phyloP scores from a whole-genome alignment of 2,797 vertebrate species.

The Dendrocincla fuliginosa region DNA sequence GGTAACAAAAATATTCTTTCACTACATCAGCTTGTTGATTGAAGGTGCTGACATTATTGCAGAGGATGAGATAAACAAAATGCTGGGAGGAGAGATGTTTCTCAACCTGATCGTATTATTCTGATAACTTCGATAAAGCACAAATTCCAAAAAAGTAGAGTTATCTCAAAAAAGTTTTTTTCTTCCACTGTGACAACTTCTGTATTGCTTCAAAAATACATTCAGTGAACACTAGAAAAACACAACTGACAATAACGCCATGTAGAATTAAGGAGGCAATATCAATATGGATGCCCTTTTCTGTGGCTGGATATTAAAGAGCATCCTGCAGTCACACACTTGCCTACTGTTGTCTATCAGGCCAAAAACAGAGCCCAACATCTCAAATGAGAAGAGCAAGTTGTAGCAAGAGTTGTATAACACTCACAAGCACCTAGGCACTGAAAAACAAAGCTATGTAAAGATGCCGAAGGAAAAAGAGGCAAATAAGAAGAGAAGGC shows the following conservation, averaged over 20 bases:
- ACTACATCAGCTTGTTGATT: neutral
- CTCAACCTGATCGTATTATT: neutral
- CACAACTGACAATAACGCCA: neutral
- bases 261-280: neutral
- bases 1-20: neutral
- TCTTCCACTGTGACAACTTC: neutral
- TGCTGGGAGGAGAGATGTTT: neutral
- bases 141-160: neutral
- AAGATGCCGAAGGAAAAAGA: neutral
- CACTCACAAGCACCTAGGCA: accelerated
- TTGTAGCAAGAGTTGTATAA: neutral
- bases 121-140: neutral
- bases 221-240: neutral
- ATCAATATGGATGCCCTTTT: neutral
- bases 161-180: neutral
- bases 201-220: neutral
- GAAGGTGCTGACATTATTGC: neutral
- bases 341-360: neutral
- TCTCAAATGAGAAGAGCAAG: neutral
- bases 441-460: neutral
- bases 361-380: neutral
- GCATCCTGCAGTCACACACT: neutral
- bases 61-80: neutral
- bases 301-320: neutral
- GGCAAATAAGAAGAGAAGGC: neutral